Evolutionary conservation across 2,113 vertebrate genomes (phyloP).

Genomic region (Phoxinus phoxinus): DNA sequence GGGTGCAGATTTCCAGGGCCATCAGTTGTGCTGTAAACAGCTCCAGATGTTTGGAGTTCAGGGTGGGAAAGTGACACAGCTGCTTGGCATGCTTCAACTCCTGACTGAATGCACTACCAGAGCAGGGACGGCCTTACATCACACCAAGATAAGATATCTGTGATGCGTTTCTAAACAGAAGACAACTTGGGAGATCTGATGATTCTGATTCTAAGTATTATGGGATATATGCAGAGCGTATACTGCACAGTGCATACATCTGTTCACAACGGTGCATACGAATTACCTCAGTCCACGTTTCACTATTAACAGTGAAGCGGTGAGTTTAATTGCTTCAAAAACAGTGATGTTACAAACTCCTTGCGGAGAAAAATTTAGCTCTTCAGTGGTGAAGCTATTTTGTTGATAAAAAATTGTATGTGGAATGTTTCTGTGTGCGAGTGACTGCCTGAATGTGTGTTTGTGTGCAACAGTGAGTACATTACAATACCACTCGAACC

Average conservation of each 20-base stretch:
- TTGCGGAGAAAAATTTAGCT: no score
- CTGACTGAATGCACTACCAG: background rate
- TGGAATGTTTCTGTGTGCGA: no score
- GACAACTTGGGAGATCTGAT: background rate
- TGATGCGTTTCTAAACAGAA: background rate
- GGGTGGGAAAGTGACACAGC: constrained; percentile 13
- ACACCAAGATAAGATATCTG: background rate
- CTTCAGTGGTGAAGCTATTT: no score
- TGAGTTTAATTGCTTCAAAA: no score
- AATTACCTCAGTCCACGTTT: no score
- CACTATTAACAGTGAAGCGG: no score
- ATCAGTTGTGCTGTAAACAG: constrained; percentile 29
- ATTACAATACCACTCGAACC: no score
- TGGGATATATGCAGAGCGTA: background rate
- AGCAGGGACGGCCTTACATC: background rate
- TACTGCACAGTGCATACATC: background rate
- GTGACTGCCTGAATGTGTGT: no score
- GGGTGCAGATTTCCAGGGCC: constrained; percentile 1
- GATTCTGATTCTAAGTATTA: background rate
- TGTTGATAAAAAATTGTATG: no score
- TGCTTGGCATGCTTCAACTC: background rate
- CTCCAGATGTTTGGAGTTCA: constrained; percentile 43
- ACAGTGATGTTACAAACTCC: no score
- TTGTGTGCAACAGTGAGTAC: no score
- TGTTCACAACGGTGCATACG: background rate